Percentiles rank a stretch among this genome's conserved stretches.
Conservation (phyloP, 1,140 invertebrate genomes). For the Palaemon carinicauda region DNA sequence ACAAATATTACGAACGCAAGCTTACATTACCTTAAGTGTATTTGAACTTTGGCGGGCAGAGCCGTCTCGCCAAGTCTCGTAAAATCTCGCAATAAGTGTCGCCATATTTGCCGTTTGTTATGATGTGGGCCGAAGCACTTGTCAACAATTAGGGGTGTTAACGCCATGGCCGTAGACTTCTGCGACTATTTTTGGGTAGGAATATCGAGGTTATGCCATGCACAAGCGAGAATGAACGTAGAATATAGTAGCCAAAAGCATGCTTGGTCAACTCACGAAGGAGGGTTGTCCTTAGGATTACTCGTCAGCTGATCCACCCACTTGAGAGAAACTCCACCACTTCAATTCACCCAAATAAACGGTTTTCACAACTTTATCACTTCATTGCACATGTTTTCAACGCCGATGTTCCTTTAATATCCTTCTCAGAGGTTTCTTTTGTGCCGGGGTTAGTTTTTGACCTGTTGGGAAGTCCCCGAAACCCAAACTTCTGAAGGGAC, state of each 20-base stretch:
- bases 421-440: no score
- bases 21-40: no score
- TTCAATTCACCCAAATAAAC: background rate
- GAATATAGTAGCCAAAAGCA: background rate
- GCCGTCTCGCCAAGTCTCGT: background rate
- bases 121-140: conserved; percentile 5
- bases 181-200: conserved; percentile 84
- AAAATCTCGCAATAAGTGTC: background rate
- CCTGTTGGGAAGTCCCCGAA: no score
- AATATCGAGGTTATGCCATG: background rate
- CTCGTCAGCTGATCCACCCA: conserved; percentile 65
- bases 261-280: background rate
- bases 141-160: background rate
- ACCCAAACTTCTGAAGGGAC: no score
- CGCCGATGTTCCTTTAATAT: background rate
- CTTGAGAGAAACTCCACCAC: background rate
- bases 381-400: background rate
- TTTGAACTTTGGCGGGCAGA: background rate
- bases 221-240: background rate
- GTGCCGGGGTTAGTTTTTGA: no score
- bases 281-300: conserved; percentile 61
- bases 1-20: no score
- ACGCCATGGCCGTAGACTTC: conserved; percentile 78
- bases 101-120: conserved; percentile 51
- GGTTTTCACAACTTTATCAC: background rate